Evolutionary conservation across 37 sponge, comb jelly and placozoan species (phyloP).

Genomic region (Eunapius fragilis): DNA sequence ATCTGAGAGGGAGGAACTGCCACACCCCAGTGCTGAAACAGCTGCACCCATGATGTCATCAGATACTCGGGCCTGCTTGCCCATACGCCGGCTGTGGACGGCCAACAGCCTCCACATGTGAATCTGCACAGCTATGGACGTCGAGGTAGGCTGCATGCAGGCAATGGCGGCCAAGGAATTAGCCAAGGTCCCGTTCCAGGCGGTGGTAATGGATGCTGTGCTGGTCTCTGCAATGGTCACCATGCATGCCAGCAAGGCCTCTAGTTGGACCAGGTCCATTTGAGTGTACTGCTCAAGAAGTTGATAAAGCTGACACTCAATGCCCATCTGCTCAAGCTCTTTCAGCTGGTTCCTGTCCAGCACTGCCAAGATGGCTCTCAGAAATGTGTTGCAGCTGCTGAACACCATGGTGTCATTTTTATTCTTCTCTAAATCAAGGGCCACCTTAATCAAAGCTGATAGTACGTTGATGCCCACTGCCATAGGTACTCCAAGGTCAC

Average conservation of each 20-base stretch:
- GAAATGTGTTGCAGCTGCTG: conserved; percentile 6
- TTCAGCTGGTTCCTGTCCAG: conserved; percentile 25
- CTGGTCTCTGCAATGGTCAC: conserved; percentile 25
- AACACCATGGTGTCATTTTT: background rate
- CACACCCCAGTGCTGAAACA: background rate
- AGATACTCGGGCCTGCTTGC: background rate
- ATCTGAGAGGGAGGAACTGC: background rate
- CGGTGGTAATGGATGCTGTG: background rate
- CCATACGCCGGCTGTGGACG: background rate
- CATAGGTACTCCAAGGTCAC: background rate
- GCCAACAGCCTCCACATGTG: conserved; percentile 45
- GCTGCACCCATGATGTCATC: background rate
- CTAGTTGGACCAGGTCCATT: conserved; percentile 7
- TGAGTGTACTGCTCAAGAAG: conserved; percentile 24
- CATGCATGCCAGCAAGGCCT: conserved; percentile 30
- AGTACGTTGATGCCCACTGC: conserved; percentile 19
- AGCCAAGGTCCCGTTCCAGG: conserved; percentile 9
- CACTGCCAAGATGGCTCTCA: conserved; percentile 12
- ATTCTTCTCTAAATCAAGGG: conserved; percentile 5
- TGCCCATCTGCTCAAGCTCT: conserved; percentile 31
- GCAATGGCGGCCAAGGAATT: conserved; percentile 22
- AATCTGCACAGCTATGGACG: conserved; percentile 16
- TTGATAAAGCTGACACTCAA: conserved; percentile 2
- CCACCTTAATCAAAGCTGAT: conserved; percentile 13
- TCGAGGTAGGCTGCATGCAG: conserved; percentile 27